A percentile compares a stretch with the other conserved stretches of the same genome.
Conservation (phyloP, 2,888 invertebrate genomes). For the Hesperia comma region DNA sequence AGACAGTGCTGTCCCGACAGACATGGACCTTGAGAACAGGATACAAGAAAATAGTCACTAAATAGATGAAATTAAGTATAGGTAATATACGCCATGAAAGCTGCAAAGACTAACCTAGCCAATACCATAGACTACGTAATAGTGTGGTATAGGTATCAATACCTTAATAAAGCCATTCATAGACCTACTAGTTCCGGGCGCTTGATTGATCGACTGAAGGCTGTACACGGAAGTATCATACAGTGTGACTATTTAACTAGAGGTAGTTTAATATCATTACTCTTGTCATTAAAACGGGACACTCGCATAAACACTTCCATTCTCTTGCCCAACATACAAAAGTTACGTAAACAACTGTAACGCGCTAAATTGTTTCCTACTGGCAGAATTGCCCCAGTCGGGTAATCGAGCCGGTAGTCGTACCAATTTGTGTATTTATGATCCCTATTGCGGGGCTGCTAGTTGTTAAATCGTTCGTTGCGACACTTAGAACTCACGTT, state of each 20-base stretch:
- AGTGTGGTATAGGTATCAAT: too few relatives aligned
- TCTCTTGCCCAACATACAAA: slow-evolving; percentile 39
- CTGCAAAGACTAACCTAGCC: too few relatives aligned
- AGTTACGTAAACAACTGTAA: slow-evolving; percentile 45
- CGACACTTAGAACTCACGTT: neutral
- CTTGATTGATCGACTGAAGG: slow-evolving; percentile 2
- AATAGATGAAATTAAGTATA: too few relatives aligned
- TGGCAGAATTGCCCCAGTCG: slow-evolving; percentile 39
- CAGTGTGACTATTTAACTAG: neutral
- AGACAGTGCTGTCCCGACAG: too few relatives aligned
- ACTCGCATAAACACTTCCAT: slow-evolving; percentile 28
- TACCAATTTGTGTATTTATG: slow-evolving; percentile 30
- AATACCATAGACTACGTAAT: too few relatives aligned
- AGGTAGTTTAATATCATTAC: slow-evolving; percentile 5
- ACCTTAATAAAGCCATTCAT: neutral
- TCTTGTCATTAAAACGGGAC: slow-evolving; percentile 25
- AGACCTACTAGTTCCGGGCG: neutral
- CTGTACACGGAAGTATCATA: neutral
- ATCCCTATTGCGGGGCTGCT: slow-evolving; percentile 6
- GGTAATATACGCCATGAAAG: too few relatives aligned
- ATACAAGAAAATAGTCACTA: too few relatives aligned
- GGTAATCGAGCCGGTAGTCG: slow-evolving; percentile 39
- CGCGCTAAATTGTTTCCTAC: slow-evolving; percentile 49
- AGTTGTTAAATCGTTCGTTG: neutral
- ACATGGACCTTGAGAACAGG: too few relatives aligned